Conservation (phyloP, 2,888 invertebrate genomes). For the Hirtodrosophila confusa region DNA sequence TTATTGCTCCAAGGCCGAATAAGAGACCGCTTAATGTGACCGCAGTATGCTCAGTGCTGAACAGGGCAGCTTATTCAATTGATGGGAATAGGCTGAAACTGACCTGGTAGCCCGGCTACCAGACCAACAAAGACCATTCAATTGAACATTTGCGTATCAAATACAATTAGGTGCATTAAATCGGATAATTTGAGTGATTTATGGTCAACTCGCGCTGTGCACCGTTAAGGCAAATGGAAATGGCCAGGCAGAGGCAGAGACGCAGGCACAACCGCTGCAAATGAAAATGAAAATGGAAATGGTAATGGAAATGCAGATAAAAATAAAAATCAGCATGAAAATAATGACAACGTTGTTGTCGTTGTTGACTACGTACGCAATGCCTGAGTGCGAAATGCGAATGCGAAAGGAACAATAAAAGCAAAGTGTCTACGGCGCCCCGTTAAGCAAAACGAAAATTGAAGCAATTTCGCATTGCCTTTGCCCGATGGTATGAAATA, state of each 20-base stretch:
- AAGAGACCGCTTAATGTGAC: constrained; percentile 39
- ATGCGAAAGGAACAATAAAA: constrained; percentile 74
- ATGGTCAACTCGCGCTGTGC: constrained; percentile 40
- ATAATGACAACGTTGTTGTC: constrained; percentile 68
- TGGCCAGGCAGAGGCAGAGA: constrained; percentile 22
- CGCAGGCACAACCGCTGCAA: constrained; percentile 12
- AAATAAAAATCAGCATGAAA: constrained; percentile 80
- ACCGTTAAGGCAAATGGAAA: constrained; percentile 45
- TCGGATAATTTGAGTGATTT: constrained; percentile 70
- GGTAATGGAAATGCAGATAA: constrained; percentile 80
- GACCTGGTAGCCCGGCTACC: constrained; percentile 1
- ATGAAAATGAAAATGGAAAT: constrained; percentile 61
- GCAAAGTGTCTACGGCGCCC: constrained; percentile 77
- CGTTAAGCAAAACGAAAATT: constrained; percentile 80
- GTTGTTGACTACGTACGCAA: constrained; percentile 2
- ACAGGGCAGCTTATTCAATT: too few relatives aligned
- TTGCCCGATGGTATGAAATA: constrained; percentile 51
- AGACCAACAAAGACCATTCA: constrained; percentile 30
- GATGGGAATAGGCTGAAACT: constrained; percentile 4
- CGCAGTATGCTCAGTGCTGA: constrained; percentile 1
- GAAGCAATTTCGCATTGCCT: constrained; percentile 72
- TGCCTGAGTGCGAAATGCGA: constrained; percentile 35
- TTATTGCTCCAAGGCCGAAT: constrained; percentile 56
- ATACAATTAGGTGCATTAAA: constrained; percentile 76
- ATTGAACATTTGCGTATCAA: constrained; percentile 76